Conservation (phyloP, 2,888 invertebrate genomes). For the Pyrrhosoma nymphula region DNA sequence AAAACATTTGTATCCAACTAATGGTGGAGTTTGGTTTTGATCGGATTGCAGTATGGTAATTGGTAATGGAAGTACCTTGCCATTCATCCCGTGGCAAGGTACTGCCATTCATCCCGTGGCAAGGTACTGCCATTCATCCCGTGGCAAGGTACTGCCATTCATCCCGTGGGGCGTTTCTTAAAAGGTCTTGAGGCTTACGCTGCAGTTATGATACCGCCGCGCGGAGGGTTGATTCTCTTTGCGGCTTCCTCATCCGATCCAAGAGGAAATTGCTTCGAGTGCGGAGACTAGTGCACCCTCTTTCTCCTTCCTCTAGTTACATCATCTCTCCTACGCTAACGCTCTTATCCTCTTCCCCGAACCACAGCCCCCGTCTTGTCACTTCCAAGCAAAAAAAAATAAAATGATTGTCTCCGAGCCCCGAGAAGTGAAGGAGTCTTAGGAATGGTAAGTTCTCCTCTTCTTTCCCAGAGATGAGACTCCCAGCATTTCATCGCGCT, state of each 20-base stretch:
- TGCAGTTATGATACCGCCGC: not conserved
- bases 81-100: no score
- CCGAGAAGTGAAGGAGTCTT: not conserved
- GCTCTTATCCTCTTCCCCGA: no score
- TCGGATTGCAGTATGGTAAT: no score
- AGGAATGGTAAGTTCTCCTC: not conserved
- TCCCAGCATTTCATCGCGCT: slow-evolving; percentile 12
- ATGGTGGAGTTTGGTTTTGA: no score
- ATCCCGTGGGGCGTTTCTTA: not conserved
- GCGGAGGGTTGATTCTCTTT: not conserved
- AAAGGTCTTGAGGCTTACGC: not conserved
- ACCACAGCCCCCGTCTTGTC: not conserved
- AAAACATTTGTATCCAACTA: no score
- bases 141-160: no score
- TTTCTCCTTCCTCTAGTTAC: not conserved
- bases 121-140: no score
- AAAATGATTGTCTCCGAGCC: not conserved
- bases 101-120: no score
- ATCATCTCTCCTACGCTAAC: not conserved
- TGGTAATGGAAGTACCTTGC: no score
- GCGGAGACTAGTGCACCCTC: not conserved
- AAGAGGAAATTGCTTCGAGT: not conserved
- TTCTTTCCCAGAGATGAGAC: not conserved
- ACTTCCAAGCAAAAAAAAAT: not conserved
- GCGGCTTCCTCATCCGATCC: not conserved